phyloP scores from a whole-genome alignment of 2,113 vertebrate genomes.

The Dasypus novemcinctus region DNA sequence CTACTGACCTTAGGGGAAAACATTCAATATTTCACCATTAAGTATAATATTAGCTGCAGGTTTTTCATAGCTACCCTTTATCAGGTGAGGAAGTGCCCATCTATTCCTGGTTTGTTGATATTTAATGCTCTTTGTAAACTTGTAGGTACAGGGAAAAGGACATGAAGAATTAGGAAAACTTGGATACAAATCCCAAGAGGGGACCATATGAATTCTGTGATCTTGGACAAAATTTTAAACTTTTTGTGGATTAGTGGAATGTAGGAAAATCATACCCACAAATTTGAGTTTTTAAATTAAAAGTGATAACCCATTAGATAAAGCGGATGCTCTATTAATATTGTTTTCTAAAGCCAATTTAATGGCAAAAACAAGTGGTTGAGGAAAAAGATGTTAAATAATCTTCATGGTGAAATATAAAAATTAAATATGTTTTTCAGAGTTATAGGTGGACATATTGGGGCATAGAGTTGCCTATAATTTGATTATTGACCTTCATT shows the following conservation, averaged over 20 bases:
- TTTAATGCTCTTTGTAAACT: not conserved
- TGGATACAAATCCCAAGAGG: accelerated
- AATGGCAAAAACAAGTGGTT: not conserved
- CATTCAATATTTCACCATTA: too few relatives aligned
- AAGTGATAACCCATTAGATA: not conserved
- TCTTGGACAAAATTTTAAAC: not conserved
- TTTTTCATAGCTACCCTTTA: too few relatives aligned
- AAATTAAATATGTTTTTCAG: not conserved
- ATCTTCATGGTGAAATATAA: not conserved
- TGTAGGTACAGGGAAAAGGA: not conserved
- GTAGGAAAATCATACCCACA: not conserved
- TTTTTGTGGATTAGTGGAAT: not conserved
- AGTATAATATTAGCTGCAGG: too few relatives aligned
- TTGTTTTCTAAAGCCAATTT: not conserved
- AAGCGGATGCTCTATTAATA: not conserved
- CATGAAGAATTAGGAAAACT: not conserved
- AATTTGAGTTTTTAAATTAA: not conserved
- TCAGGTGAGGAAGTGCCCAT: too few relatives aligned
- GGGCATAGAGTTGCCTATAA: not conserved
- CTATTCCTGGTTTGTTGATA: not conserved
- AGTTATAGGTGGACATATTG: not conserved
- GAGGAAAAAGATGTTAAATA: not conserved
- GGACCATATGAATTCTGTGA: not conserved
- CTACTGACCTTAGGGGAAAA: too few relatives aligned
- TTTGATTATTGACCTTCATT: not conserved